A percentile compares a stretch with the other conserved stretches of the same genome.
Conservation (phyloP, 2,888 invertebrate genomes). For the Eudemis profundana region DNA sequence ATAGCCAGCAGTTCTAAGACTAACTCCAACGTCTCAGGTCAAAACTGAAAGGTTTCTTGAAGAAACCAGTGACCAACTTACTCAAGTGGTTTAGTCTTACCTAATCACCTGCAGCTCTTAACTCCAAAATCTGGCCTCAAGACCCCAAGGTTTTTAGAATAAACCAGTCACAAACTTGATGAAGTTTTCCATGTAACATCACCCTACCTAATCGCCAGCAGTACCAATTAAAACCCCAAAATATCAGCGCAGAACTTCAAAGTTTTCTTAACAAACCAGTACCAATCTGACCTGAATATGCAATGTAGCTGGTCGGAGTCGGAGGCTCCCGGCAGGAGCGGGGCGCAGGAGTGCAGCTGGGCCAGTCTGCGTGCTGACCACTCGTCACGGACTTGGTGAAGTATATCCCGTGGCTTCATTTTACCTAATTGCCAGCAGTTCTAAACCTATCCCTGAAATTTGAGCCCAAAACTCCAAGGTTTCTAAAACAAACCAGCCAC, state of each 20-base stretch:
- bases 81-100: not conserved
- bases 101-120: constrained; percentile 4
- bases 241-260: not conserved
- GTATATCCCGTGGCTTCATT: too few relatives aligned
- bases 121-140: not conserved
- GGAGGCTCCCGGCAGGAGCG: too few relatives aligned
- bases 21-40: not conserved
- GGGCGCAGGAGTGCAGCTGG: too few relatives aligned
- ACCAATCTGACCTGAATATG: not conserved
- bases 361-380: too few relatives aligned
- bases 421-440: constrained; percentile 19
- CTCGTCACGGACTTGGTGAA: too few relatives aligned
- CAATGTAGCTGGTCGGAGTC: too few relatives aligned
- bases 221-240: not conserved
- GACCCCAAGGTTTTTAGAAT: not conserved
- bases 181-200: not conserved
- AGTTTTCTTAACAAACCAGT: not conserved
- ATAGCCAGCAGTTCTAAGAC: not conserved
- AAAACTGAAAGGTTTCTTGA: not conserved
- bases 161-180: not conserved
- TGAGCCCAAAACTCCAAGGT: not conserved
- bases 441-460: not conserved
- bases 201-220: constrained; percentile 6
- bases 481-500: not conserved
- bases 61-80: not conserved